A percentile compares a stretch with the other conserved stretches of the same genome.
These are phyloP conservation scores for Brachionus sp. DNA, from an alignment of 1,140 invertebrate genomes.

Conservation along the genomic window DNA sequence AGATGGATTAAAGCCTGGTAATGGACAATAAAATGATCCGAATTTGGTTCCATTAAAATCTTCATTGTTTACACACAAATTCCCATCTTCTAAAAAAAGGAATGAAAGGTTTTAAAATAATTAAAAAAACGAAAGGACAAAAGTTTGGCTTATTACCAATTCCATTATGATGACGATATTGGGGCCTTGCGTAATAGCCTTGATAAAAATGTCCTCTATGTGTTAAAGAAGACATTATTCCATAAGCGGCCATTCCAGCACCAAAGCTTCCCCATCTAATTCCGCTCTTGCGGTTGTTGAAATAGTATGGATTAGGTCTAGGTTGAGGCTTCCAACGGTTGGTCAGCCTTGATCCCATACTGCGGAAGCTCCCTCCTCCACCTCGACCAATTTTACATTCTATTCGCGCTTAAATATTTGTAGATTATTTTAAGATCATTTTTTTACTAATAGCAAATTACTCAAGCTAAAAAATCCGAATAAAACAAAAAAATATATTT, in stretches of 20 bases:
- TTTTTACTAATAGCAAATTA: background rate
- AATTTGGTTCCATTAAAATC: slow-evolving; percentile 46
- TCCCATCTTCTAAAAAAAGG: background rate
- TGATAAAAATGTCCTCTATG: background rate
- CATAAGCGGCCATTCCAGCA: slow-evolving; percentile 37
- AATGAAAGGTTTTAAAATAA: background rate
- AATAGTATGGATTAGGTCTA: background rate
- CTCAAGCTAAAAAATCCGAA: background rate
- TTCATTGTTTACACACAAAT: slow-evolving; percentile 33
- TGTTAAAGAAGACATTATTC: slow-evolving; percentile 14
- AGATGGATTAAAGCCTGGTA: background rate
- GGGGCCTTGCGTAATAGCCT: slow-evolving; percentile 13
- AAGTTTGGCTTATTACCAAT: background rate
- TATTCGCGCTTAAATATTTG: background rate
- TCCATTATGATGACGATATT: background rate
- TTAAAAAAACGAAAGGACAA: background rate
- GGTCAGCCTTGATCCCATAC: background rate
- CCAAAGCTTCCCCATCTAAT: slow-evolving; percentile 43
- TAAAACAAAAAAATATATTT: background rate
- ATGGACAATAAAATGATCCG: slow-evolving; percentile 40
- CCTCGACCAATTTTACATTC: slow-evolving; percentile 23
- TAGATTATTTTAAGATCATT: background rate
- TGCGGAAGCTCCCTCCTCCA: slow-evolving; percentile 24
- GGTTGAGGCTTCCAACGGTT: background rate
- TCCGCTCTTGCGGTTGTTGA: background rate